Conservation (phyloP, 1,140 invertebrate species). For the Arctopsyche grandis region DNA sequence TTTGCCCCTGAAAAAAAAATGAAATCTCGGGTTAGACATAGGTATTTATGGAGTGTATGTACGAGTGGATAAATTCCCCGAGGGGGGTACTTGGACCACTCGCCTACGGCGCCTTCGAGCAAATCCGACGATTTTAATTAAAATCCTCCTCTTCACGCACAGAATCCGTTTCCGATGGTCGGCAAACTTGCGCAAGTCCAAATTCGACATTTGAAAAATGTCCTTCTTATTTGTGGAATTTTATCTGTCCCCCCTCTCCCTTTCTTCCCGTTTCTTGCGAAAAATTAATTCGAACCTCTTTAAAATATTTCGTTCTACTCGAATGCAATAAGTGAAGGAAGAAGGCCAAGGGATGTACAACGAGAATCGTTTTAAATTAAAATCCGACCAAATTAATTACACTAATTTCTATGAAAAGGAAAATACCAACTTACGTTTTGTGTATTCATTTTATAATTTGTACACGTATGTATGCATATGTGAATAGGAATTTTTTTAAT, state of each 20-base stretch:
- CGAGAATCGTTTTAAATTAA: slow-evolving; percentile 3
- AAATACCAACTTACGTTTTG: too few relatives aligned
- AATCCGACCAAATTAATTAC: background rate
- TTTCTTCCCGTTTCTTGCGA: background rate
- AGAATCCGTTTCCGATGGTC: slow-evolving; percentile 36
- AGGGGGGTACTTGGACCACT: background rate
- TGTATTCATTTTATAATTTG: too few relatives aligned
- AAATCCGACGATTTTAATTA: slow-evolving; percentile 40
- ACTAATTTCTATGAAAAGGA: too few relatives aligned
- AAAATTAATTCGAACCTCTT: slow-evolving; percentile 31
- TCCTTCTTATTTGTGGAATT: slow-evolving; percentile 29
- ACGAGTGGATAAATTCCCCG: background rate
- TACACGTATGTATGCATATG: too few relatives aligned
- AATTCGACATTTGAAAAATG: slow-evolving; percentile 42
- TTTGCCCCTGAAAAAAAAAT: background rate
- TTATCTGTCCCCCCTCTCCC: background rate
- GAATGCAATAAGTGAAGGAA: background rate
- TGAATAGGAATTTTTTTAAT: too few relatives aligned
- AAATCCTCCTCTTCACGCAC: slow-evolving; percentile 37
- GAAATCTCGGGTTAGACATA: background rate
- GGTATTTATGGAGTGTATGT: background rate
- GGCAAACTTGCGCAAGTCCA: slow-evolving; percentile 32
- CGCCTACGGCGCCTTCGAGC: slow-evolving; percentile 9
- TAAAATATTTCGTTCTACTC: slow-evolving; percentile 4
- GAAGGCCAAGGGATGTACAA: background rate